These are phyloP conservation scores for Syrmaticus mikado DNA, from an alignment of 2,113 vertebrate species.

Conservation along the genomic window DNA sequence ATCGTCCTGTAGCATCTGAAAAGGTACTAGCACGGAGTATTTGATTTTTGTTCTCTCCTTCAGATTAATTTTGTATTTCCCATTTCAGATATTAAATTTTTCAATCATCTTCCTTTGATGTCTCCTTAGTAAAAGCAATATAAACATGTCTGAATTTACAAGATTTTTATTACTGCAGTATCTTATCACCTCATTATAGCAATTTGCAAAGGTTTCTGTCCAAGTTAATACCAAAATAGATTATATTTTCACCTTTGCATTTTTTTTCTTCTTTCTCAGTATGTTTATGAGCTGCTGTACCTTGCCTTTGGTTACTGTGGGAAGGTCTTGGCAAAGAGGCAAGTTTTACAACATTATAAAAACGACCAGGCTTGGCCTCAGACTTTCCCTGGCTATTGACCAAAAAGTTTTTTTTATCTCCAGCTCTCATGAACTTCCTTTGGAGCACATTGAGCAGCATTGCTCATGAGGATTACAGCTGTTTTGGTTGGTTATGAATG, in stretches of 20 bases:
- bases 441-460: accelerated
- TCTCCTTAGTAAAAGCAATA: conserved; percentile 13
- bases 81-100: conserved; percentile 16
- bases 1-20: neutral
- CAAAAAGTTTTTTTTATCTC: conserved; percentile 42
- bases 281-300: neutral
- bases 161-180: conserved; percentile 7
- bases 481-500: neutral
- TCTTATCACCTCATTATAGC: neutral
- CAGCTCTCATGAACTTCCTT: conserved; percentile 10
- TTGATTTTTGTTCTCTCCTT: neutral
- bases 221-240: neutral
- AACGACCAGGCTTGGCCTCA: neutral
- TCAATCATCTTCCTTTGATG: neutral
- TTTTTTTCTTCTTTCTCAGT: neutral
- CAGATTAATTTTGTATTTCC: neutral
- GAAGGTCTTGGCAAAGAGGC: neutral
- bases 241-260: neutral
- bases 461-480: neutral
- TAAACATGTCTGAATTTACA: conserved; percentile 9
- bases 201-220: conserved; percentile 11
- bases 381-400: neutral
- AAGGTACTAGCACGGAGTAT: neutral
- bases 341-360: neutral
- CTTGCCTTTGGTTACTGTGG: neutral